Base-by-base conservation (phyloP, 2,113 vertebrate species). In the Alethe diademata region DNA sequence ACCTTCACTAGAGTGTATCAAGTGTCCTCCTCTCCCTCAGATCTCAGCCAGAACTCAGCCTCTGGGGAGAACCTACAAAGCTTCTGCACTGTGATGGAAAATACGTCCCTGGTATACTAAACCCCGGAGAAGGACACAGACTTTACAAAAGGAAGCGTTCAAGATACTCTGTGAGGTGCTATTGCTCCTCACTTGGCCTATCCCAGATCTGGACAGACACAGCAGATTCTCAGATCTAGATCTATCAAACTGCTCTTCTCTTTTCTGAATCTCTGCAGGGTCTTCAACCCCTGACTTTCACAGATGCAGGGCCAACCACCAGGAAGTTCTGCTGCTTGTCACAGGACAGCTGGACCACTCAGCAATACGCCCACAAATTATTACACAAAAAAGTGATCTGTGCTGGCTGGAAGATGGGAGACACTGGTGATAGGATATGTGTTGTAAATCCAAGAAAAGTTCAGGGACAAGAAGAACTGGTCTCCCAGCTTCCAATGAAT, bases 361-460 rank as follows among this genome's bases (percentile, higher is more conserved):
- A 33, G 47, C 19, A 82, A 79, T 2, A 38, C 6, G 42, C 8
- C 23, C 67, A 71, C 33, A 57, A 56, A 56, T 26, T 22, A 81
- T 4, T 45, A 23, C 43, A 56, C 0, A 71, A 61, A 74, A 8
- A 26, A 56, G 45, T 12, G 18, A 78, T n/a, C 36, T 51, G 12
- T n/a, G 50, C 54, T 73, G 53, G 45, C 31, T 2, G 1, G 60
- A 71, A 62, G 31, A n/a, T 1, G 5, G 43, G 38, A 75, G 19
- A 76, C 50, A 42, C 23, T 25, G 24, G 19, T 25, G 26, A 78
- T 0, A 36, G 47, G 15, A 17, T 7, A 20, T 0, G 0, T 17
- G 18, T 6, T 47, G 29, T 25, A 94, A 90, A 93, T 22, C 42
- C 62, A 90, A 40, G 33, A 47, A 80, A 67, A 88, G 80, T 24